These are phyloP conservation scores for Vombatus ursinus DNA, from an alignment of 2,113 vertebrate genomes.

Conservation along the genomic window DNA sequence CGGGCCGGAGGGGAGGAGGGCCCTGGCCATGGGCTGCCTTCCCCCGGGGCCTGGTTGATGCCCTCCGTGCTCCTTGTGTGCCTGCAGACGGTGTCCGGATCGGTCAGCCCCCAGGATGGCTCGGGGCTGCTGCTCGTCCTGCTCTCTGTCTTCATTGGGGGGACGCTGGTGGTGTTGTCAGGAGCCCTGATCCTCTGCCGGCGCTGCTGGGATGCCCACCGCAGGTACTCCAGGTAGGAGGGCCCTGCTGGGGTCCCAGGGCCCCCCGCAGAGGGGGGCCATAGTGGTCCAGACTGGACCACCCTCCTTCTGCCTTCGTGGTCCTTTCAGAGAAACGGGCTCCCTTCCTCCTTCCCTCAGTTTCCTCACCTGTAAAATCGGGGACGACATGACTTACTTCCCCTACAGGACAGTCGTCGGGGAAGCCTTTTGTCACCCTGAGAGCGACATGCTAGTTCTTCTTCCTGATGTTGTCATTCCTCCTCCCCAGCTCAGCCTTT, in stretches of 20 bases:
- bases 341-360: neutral
- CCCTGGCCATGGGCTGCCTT: accelerated
- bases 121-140: constrained; percentile 92
- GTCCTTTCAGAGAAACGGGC: neutral
- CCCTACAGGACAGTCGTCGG: neutral
- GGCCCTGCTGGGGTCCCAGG: accelerated
- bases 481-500: neutral
- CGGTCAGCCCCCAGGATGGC: constrained; percentile 86
- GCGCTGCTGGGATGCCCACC: constrained; percentile 88
- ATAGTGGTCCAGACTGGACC: neutral
- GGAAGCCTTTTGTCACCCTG: neutral
- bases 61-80: accelerated
- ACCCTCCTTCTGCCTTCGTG: neutral
- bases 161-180: constrained; percentile 88
- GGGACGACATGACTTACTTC: neutral
- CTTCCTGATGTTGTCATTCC: neutral
- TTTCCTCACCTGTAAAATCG: neutral
- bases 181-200: constrained; percentile 91
- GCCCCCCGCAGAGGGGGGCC: neutral
- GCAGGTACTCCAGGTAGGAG: constrained; percentile 87
- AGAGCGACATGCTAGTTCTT: neutral
- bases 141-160: constrained; percentile 92
- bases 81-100: constrained; percentile 78
- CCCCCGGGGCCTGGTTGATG: neutral
- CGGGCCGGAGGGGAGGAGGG: too few relatives aligned